phyloP scores from a whole-genome alignment of 2,113 vertebrate genomes.

The Petrocephalus zakoni region DNA sequence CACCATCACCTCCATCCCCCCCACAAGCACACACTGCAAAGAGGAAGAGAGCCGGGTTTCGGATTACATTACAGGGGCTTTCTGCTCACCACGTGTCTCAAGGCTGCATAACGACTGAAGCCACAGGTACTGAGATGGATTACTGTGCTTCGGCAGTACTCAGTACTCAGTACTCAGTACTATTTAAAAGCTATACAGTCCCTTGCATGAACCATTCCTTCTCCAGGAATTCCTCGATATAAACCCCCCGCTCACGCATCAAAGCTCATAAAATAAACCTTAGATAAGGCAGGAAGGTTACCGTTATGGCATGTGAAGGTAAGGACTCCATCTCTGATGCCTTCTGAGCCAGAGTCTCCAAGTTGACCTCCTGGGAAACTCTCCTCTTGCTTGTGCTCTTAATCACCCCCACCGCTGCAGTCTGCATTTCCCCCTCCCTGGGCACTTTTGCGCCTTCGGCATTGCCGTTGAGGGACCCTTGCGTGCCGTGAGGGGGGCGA shows the following conservation, averaged over 20 bases:
- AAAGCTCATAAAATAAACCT: not conserved
- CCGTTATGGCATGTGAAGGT: conserved; percentile 55
- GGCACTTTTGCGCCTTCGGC: conserved; percentile 29
- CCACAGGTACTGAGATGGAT: not conserved
- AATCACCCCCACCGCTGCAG: conserved; percentile 78
- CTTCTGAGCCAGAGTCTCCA: conserved; percentile 91
- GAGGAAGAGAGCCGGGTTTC: conserved; percentile 3
- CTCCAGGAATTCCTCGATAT: not conserved
- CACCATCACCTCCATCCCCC: not conserved
- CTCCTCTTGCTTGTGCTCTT: conserved; percentile 83
- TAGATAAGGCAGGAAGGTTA: conserved; percentile 29
- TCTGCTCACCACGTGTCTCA: not conserved
- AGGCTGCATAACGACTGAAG: not conserved
- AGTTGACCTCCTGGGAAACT: conserved; percentile 87
- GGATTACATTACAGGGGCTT: not conserved
- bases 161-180: not conserved
- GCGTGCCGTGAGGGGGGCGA: conserved; percentile 43
- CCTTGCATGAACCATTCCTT: not conserved
- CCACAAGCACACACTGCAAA: conserved; percentile 4
- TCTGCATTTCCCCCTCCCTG: conserved; percentile 56
- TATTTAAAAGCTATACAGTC: not conserved
- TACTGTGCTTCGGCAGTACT: not conserved
- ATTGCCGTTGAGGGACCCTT: conserved; percentile 54
- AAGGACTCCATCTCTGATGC: conserved; percentile 88
- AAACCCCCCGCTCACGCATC: not conserved